These are phyloP conservation scores for Dascyllus trimaculatus DNA, from an alignment of 2,113 vertebrate species.

Conservation along the genomic window DNA sequence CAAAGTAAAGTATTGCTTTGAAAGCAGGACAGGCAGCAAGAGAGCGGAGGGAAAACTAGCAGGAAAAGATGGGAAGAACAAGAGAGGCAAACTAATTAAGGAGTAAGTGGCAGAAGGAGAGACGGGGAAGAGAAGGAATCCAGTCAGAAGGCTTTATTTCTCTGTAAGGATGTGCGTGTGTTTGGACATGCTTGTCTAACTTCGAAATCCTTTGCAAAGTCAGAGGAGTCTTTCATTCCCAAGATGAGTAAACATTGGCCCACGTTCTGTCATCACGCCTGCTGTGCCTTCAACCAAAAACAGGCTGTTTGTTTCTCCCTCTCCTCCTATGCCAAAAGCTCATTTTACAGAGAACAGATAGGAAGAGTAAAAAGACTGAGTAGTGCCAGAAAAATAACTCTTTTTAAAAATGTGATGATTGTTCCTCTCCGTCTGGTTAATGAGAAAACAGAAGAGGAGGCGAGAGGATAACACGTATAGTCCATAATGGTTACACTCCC, in stretches of 20 bases:
- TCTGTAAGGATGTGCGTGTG: conserved; percentile 11
- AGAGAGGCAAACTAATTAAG: conserved; percentile 57
- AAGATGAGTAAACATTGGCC: conserved; percentile 56
- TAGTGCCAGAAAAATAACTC: conserved; percentile 22
- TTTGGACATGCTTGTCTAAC: conserved; percentile 53
- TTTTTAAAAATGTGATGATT: conserved; percentile 22
- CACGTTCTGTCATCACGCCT: conserved; percentile 52
- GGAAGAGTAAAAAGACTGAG: neutral
- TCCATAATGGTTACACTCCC: conserved; percentile 6
- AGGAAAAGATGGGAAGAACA: conserved; percentile 43
- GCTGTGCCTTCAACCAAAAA: conserved; percentile 49
- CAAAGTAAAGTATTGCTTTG: conserved; percentile 45
- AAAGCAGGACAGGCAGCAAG: conserved; percentile 40
- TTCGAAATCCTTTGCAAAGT: conserved; percentile 67
- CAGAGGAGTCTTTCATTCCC: conserved; percentile 63
- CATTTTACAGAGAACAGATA: conserved; percentile 36
- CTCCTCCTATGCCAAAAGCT: conserved; percentile 10
- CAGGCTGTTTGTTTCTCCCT: conserved; percentile 41
- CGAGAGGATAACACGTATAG: conserved; percentile 14
- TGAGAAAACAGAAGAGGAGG: conserved; percentile 35
- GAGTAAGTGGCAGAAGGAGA: conserved; percentile 44
- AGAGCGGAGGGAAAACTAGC: conserved; percentile 22
- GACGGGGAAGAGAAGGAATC: conserved; percentile 38
- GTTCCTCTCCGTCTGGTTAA: conserved; percentile 27
- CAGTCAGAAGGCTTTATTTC: conserved; percentile 39